Conservation (phyloP, 1,140 invertebrate species). For the Linepithema humile region DNA sequence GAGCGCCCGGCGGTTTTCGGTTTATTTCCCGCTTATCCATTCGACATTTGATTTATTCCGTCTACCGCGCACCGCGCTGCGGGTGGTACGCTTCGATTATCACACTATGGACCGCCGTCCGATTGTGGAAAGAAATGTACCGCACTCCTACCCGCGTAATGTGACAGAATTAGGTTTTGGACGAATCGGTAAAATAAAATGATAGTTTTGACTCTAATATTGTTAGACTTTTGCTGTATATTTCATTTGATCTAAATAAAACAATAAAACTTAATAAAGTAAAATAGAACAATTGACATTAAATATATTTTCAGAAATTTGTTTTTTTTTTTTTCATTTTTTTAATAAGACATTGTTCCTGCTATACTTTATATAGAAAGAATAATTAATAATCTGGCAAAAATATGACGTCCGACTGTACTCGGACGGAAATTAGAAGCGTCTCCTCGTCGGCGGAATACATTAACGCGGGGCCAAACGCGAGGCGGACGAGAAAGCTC, state of each 20-base stretch:
- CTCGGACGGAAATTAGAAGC: background rate
- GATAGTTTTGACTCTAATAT: background rate
- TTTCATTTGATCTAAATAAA: too few species aligned
- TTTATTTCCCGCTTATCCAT: constrained; percentile 71
- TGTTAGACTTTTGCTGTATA: background rate
- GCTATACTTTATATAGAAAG: background rate
- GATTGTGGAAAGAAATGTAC: constrained; percentile 19
- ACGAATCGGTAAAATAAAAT: constrained; percentile 1
- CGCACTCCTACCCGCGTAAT: background rate
- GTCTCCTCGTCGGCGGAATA: constrained; percentile 41
- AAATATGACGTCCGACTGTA: background rate
- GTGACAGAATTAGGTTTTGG: background rate
- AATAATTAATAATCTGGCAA: background rate
- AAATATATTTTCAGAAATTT: too few species aligned
- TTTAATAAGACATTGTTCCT: background rate
- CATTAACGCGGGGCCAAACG: constrained; percentile 52
- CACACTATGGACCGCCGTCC: background rate
- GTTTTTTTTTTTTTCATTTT: too few species aligned
- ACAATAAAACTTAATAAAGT: too few species aligned
- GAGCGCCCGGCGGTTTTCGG: constrained; percentile 61
- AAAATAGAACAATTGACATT: too few species aligned
- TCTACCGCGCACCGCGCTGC: constrained; percentile 59
- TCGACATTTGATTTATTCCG: constrained; percentile 70
- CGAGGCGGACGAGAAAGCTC: constrained; percentile 18
- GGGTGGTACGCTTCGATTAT: constrained; percentile 59